Evolutionary conservation across 2,888 invertebrate genomes (phyloP).

Genomic region (Copidosoma aretas): DNA sequence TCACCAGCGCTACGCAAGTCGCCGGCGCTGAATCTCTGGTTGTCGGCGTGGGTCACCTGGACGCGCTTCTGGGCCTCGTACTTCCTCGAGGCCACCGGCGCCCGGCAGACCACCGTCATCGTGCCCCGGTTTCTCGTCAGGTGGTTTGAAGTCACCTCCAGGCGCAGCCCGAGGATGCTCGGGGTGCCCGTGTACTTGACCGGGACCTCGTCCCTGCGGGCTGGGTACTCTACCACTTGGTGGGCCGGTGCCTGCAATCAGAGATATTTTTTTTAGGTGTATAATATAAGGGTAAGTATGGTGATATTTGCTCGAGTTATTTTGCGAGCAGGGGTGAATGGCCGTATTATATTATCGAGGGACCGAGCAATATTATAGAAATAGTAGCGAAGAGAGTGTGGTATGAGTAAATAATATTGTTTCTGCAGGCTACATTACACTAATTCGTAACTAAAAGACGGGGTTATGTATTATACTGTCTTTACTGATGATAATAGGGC

Average conservation of each 20-base stretch:
- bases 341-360: no score
- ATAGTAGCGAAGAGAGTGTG: no score
- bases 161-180: slow-evolving; percentile 52
- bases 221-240: slow-evolving; percentile 46
- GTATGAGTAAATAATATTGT: no score
- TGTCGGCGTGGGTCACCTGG: slow-evolving; percentile 50
- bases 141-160: slow-evolving; percentile 50
- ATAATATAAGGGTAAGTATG: no score
- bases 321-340: no score
- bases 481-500: no score
- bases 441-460: no score
- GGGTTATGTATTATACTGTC: no score
- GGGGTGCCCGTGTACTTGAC: slow-evolving; percentile 38
- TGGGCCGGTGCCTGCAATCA: slow-evolving; percentile 48
- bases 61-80: slow-evolving; percentile 45
- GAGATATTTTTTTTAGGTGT: no score
- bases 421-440: no score
- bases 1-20: slow-evolving; percentile 43
- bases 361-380: no score
- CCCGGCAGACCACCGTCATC: slow-evolving; percentile 49
- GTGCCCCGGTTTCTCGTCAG: slow-evolving; percentile 46
- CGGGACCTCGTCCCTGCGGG: slow-evolving; percentile 25
- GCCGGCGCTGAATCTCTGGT: slow-evolving; percentile 52
- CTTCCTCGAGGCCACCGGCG: slow-evolving; percentile 48
- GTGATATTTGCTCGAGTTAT: no score